These are phyloP conservation scores for Turritopsis rubra DNA, from an alignment of 30 jellyfish, hydroid and myxozoan genomes.

Conservation along the genomic window DNA sequence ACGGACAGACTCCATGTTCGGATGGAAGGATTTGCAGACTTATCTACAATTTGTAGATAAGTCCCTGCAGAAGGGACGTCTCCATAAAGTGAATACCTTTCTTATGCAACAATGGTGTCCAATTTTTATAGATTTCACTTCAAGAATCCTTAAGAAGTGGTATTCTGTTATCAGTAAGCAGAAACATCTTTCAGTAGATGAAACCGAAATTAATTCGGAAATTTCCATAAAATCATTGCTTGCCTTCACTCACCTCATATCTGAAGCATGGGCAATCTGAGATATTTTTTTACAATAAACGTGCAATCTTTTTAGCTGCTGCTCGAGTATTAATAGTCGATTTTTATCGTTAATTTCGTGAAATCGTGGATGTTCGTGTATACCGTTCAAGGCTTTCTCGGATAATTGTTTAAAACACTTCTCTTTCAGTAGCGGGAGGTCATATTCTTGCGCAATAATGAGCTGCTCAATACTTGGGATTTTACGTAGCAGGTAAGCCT, in stretches of 20 bases:
- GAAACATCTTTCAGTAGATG: too few relatives aligned
- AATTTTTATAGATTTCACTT: too few relatives aligned
- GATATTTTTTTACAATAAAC: slow-evolving; percentile 58
- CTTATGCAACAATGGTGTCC: too few relatives aligned
- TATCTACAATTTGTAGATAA: too few relatives aligned
- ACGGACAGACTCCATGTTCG: too few relatives aligned
- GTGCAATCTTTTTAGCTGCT: slow-evolving; percentile 54
- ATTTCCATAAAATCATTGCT: too few relatives aligned
- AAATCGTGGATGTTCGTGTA: slow-evolving; percentile 69
- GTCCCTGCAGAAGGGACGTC: too few relatives aligned
- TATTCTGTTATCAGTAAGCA: too few relatives aligned
- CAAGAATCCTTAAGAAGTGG: too few relatives aligned
- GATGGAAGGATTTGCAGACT: too few relatives aligned
- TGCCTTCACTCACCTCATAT: slow-evolving; percentile 41
- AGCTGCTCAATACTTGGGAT: slow-evolving; percentile 66
- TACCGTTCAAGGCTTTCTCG: slow-evolving; percentile 41
- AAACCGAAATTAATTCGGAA: too few relatives aligned
- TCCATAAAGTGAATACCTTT: too few relatives aligned
- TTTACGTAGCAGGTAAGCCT: slow-evolving; percentile 42
- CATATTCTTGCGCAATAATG: slow-evolving; percentile 69
- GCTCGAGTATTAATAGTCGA: slow-evolving; percentile 49
- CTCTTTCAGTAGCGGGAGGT: slow-evolving; percentile 35
- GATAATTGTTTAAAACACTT: slow-evolving; percentile 59
- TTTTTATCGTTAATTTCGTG: slow-evolving; percentile 48
- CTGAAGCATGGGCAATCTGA: slow-evolving; percentile 67